Percentiles rank a stretch among this genome's conserved stretches.
phyloP scores from a whole-genome alignment of 2,888 invertebrate species.

The Diarsia brunnea region DNA sequence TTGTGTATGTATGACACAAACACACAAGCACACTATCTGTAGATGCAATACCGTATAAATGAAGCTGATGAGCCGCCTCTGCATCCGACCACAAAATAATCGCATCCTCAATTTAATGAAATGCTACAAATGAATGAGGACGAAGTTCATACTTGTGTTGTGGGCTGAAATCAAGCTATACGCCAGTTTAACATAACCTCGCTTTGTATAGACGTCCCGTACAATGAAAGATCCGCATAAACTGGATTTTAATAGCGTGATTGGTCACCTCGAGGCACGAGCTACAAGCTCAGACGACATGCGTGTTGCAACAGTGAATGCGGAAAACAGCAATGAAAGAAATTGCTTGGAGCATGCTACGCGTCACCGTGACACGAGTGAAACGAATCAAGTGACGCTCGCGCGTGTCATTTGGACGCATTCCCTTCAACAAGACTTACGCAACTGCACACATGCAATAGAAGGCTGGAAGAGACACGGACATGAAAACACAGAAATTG shows the following conservation, averaged over 20 bases:
- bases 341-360: not conserved
- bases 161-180: not conserved
- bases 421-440: too few relatives aligned
- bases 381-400: not conserved
- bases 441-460: too few relatives aligned
- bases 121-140: constrained; percentile 50
- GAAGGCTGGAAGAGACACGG: too few relatives aligned
- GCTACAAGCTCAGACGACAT: not conserved
- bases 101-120: constrained; percentile 64
- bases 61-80: constrained; percentile 55
- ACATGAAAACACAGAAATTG: too few relatives aligned
- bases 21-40: constrained; percentile 11
- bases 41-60: constrained; percentile 54
- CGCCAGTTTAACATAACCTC: not conserved
- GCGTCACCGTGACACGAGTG: not conserved
- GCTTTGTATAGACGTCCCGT: too few relatives aligned
- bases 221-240: too few relatives aligned
- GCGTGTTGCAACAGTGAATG: not conserved
- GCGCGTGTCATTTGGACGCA: not conserved
- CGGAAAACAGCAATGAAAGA: not conserved
- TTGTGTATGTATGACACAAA: not conserved
- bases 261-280: not conserved
- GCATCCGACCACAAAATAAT: constrained; percentile 43
- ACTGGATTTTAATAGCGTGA: too few relatives aligned
- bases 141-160: constrained; percentile 35